Percentiles rank a stretch among this genome's conserved stretches.
Conservation (phyloP, 2,888 invertebrate species). For the Elmis aenea region DNA sequence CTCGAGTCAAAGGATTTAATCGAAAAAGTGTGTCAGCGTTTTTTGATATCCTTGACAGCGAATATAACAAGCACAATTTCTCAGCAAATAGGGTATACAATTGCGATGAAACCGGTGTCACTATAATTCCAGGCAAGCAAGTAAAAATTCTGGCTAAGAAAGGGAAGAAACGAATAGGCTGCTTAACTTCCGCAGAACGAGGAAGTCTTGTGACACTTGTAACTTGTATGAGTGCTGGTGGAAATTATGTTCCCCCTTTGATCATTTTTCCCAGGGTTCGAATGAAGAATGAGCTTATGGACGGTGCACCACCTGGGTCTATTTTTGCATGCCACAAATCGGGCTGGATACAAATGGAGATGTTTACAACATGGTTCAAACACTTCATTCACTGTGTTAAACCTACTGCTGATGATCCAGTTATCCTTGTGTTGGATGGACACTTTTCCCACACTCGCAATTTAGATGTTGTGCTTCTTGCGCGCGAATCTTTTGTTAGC, state of each 20-base stretch:
- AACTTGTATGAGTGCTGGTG: too few relatives aligned
- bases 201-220: conserved; percentile 1
- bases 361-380: conserved; percentile 2
- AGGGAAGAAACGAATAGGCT: not conserved
- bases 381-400: conserved; percentile 1
- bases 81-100: too few relatives aligned
- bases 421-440: conserved; percentile 1
- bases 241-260: conserved; percentile 1
- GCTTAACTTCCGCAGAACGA: conserved; percentile 1
- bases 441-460: conserved; percentile 1
- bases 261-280: not conserved
- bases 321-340: conserved; percentile 1
- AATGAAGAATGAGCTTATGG: conserved; percentile 1
- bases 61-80: not conserved
- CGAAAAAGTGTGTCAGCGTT: not conserved
- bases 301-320: too few relatives aligned
- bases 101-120: not conserved
- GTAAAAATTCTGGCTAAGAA: conserved; percentile 1
- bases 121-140: not conserved
- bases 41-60: not conserved
- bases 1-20: not conserved
- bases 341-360: conserved; percentile 1
- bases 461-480: conserved; percentile 1
- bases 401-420: conserved; percentile 1
- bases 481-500: too few relatives aligned